These are phyloP conservation scores for Yponomeuta sedellus DNA, from an alignment of 2,888 invertebrate species.

Conservation along the genomic window DNA sequence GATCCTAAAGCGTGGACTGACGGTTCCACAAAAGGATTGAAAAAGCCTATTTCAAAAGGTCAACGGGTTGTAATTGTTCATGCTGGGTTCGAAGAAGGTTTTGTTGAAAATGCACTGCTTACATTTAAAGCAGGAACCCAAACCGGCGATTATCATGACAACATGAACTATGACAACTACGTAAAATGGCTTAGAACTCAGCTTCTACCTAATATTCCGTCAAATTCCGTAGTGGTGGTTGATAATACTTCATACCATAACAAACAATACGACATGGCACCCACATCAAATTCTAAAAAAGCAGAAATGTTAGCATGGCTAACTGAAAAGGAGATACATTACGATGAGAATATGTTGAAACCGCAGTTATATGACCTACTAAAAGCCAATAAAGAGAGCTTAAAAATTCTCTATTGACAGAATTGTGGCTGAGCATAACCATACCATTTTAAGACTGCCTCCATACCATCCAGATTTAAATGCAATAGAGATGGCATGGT, in stretches of 20 bases:
- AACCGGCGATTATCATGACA: neutral
- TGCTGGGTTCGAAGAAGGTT: neutral
- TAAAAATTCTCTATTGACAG: conserved; percentile 12
- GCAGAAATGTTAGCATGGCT: conserved; percentile 16
- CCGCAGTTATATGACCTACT: conserved; percentile 9
- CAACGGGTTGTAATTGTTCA: conserved; percentile 3
- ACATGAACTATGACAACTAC: neutral
- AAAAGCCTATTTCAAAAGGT: conserved; percentile 3
- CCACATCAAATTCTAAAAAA: conserved; percentile 14
- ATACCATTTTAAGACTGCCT: neutral
- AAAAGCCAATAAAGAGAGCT: conserved; percentile 1
- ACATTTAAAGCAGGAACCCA: neutral
- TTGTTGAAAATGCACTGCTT: neutral
- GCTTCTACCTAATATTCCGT: neutral
- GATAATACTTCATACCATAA: conserved; percentile 10
- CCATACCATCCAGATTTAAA: no score
- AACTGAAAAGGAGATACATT: conserved; percentile 7
- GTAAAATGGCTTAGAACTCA: neutral
- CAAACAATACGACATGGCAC: conserved; percentile 3
- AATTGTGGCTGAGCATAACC: conserved; percentile 4
- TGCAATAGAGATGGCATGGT: no score
- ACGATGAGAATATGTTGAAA: neutral
- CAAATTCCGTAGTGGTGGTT: neutral
- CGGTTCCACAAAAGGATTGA: neutral
- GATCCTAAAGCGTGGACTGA: neutral